A percentile compares a stretch with the other conserved stretches of the same genome.
phyloP scores from a whole-genome alignment of 2,797 vertebrate genomes.

The Micropoecilia bifurca region DNA sequence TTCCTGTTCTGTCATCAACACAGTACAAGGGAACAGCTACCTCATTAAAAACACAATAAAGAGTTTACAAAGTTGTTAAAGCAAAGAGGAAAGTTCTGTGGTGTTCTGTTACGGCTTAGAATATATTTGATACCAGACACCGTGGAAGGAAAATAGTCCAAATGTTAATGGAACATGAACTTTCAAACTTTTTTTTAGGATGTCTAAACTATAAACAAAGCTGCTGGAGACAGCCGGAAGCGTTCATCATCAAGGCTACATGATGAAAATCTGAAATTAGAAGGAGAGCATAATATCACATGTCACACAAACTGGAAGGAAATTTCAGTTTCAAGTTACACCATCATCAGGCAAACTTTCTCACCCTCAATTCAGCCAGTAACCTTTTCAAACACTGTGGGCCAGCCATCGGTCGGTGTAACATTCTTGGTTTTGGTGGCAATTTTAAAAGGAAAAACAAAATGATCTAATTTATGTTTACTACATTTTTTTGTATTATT shows the following conservation, averaged over 20 bases:
- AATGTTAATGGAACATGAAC: not conserved
- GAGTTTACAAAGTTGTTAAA: constrained; percentile 42
- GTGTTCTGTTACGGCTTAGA: constrained; percentile 19
- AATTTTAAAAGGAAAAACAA: not conserved
- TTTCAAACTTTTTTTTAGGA: not conserved
- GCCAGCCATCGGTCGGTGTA: not conserved
- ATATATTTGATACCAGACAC: constrained; percentile 22
- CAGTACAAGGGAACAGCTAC: constrained; percentile 24
- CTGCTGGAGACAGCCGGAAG: not conserved
- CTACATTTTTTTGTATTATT: not conserved
- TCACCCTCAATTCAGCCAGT: not conserved
- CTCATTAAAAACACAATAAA: constrained; percentile 28
- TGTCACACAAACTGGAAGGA: not conserved
- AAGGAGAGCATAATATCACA: constrained; percentile 4
- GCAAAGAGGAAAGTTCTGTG: constrained; percentile 24
- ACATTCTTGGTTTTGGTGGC: not conserved
- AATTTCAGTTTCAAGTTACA: constrained; percentile 17
- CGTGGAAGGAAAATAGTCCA: not conserved
- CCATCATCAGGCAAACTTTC: not conserved
- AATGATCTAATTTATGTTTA: not conserved
- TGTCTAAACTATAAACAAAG: not conserved
- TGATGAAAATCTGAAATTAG: constrained; percentile 14
- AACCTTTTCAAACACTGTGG: not conserved
- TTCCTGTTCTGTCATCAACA: constrained; percentile 39
- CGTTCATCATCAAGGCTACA: constrained; percentile 7